Evolutionary conservation across 2,888 invertebrate species (phyloP), one percentile per base, ranked within the genome.

Genomic region (Sphecodes monilicornis): DNA sequence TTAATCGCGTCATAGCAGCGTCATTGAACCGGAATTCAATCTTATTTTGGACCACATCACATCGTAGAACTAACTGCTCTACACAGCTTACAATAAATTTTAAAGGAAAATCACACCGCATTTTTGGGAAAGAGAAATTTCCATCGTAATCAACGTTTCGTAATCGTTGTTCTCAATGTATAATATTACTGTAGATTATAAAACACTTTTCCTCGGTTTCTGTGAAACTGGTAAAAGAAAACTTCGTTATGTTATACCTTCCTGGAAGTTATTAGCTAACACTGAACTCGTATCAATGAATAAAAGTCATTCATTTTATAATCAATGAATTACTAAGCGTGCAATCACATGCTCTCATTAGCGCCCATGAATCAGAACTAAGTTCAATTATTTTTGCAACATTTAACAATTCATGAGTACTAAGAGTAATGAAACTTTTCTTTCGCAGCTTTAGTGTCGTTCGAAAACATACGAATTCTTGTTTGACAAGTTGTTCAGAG

Each of bases 1-100:
- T 78, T 83, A 83, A 83, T 80, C 80, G 75, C 60, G 82, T 80
- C 80, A 76, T 39, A 76, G 75, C 60, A 60, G 10, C 60, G 64
- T 22, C 22, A 43, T 46, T 6, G 57, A 68, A 76, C 64, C 76
- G 76, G 82, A 75, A 80, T 76, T 41, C 39, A 16, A 32, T 50
- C 57, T 82, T 50, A 36, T 60, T 79, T 74, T 46, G n/a, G 41
- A 60, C 29, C 39, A 16, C 18, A 10, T 32, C 66, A n/a, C n/a
- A 26, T 71, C 36, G n/a, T 26, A 46, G n/a, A 10, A 43, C 3
- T 1, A n/a, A 11, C n/a, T 39, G 39, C 39, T 11, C 5, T n/a
- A 39, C 8, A n/a, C 8, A n/a, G n/a, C 3, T 4, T 54, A 1
- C 10, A 54, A 54, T 11, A 10, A 54, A 11, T n/a, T 8, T 8